Percentiles rank a stretch among this genome's conserved stretches.
phyloP scores from a whole-genome alignment of 2,888 invertebrate genomes.

The Physocephala rufipes region DNA sequence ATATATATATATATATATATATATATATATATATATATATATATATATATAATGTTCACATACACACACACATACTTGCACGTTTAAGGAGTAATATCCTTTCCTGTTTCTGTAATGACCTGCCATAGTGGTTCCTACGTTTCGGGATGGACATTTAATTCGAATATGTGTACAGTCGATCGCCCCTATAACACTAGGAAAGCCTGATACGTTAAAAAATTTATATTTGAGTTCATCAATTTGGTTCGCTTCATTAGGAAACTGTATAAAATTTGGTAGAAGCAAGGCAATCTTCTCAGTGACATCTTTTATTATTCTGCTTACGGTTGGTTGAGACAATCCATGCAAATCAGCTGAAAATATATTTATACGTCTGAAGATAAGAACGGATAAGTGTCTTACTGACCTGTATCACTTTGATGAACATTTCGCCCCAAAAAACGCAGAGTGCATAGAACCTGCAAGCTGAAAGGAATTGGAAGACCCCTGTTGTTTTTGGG shows the following conservation, averaged over 20 bases:
- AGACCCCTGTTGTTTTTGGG: constrained; percentile 5
- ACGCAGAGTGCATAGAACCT: background rate
- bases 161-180: constrained; percentile 15
- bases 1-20: too few species aligned
- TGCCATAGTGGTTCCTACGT: background rate
- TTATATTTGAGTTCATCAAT: constrained; percentile 2
- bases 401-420: constrained; percentile 14
- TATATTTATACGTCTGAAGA: background rate
- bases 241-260: background rate
- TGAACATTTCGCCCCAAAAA: constrained; percentile 15
- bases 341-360: constrained; percentile 23
- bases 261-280: constrained; percentile 8
- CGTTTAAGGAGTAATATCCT: constrained; percentile 21
- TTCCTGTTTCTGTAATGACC: constrained; percentile 14
- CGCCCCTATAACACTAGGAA: constrained; percentile 14
- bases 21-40: too few species aligned
- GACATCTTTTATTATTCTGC: constrained; percentile 16
- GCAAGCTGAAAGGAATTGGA: constrained; percentile 1
- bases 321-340: constrained; percentile 2
- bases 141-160: constrained; percentile 16
- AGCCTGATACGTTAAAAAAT: constrained; percentile 12
- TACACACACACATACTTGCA: constrained; percentile 7
- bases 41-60: too few species aligned
- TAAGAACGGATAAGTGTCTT: background rate
- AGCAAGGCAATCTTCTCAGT: constrained; percentile 6